Base-by-base conservation (phyloP, 2,113 vertebrate species). In the Montifringilla adamsi region DNA sequence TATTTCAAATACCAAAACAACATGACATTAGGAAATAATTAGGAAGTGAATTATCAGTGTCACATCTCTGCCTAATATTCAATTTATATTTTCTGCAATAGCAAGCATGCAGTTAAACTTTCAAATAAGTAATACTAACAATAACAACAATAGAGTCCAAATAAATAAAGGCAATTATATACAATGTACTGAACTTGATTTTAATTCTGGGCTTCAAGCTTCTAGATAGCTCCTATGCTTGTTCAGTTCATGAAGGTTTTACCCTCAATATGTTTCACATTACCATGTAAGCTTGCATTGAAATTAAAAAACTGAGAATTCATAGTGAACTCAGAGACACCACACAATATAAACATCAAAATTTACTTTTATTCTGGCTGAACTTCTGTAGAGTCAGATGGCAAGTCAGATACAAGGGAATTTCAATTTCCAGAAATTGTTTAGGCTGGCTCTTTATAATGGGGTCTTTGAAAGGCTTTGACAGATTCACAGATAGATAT, bases 371-470 rank as follows among this genome's bases (percentile, higher is more conserved):
- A 73, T 84, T 91, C 83, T 97, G 35, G 39, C 69, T 56, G 55
- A 77, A 56, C 6, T 96, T 93, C 83, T 87, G 75, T 39, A n/a
- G 55, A 49, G 64, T 75, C 76, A 87, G 87, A 77, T 91, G 53
- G 78, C 55, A 94, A 96, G 74, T 58, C 28, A 93, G 59, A 89
- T 58, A 66, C 50, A 94, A 75, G 23, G 26, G 53, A 90, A 89
- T 92, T 89, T 88, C 50, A 91, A 31, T 94, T 90, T 97, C 35
- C 3, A 2, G 83, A 94, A 95, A 84, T 74, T 64, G 10, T 81
- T 96, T 72, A 77, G 39, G 22, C 67, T 92, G 90, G 19, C 28
- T 94, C 47, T 84, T 90, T 68, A 44, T 83, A 74, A 76, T 50
- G 33, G 11, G 30, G 39, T 55, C 20, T 91, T 72, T 82, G 68